Percentiles rank a stretch among this genome's conserved stretches.
Evolutionary conservation across 2,888 invertebrate genomes (phyloP).

Genomic region (Coenonympha glycerion): DNA sequence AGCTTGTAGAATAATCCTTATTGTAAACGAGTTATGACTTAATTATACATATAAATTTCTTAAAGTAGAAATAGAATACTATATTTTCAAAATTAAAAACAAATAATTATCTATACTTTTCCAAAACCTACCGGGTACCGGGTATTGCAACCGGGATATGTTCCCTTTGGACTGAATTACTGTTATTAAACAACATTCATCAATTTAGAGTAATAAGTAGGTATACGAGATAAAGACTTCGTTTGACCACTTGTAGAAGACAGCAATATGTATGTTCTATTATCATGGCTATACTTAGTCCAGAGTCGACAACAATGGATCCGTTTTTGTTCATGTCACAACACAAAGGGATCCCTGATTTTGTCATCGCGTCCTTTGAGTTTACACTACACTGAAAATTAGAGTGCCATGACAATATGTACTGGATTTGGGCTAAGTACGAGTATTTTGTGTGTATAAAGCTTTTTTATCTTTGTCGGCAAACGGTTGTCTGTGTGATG

Average conservation of each 20-base stretch:
- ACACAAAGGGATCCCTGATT: slow-evolving; percentile 54
- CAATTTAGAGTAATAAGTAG: background rate
- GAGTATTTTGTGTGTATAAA: slow-evolving; percentile 40
- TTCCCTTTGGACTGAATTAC: too few relatives aligned
- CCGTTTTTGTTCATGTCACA: slow-evolving; percentile 53
- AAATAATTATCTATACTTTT: too few relatives aligned
- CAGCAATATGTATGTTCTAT: slow-evolving; percentile 45
- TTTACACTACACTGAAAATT: slow-evolving; percentile 74
- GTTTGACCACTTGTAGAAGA: slow-evolving; percentile 57
- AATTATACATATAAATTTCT: too few relatives aligned
- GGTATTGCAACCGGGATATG: too few relatives aligned
- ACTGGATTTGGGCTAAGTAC: slow-evolving; percentile 47
- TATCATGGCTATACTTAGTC: slow-evolving; percentile 44
- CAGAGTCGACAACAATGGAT: slow-evolving; percentile 51
- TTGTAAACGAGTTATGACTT: too few relatives aligned
- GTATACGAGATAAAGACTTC: slow-evolving; percentile 18
- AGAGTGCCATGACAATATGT: slow-evolving; percentile 65
- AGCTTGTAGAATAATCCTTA: too few relatives aligned
- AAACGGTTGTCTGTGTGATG: slow-evolving; percentile 43
- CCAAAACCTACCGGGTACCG: too few relatives aligned
- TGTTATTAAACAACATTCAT: background rate
- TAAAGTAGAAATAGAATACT: too few relatives aligned
- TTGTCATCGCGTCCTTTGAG: slow-evolving; percentile 68
- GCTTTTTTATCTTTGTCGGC: slow-evolving; percentile 65
- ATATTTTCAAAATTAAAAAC: too few relatives aligned